Evolutionary conservation across 2,113 vertebrate species (phyloP).

Genomic region (Numenius arquata): DNA sequence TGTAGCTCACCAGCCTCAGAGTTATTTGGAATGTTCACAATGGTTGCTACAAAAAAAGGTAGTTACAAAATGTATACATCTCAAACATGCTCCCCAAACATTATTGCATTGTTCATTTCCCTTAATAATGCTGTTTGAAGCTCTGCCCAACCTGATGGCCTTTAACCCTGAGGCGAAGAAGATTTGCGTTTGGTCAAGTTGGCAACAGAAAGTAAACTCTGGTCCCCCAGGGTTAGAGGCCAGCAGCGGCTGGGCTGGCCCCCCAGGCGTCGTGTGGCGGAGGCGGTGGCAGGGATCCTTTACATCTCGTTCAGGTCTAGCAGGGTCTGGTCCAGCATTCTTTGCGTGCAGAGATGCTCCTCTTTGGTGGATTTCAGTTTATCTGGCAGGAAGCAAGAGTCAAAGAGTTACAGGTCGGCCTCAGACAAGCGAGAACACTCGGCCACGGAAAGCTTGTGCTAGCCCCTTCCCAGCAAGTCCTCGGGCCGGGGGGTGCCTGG

Average conservation of each 20-base stretch:
- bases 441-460: not conserved
- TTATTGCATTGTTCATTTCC: slow-evolving; percentile 68
- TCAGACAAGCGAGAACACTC: rapidly evolving
- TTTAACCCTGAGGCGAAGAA: slow-evolving; percentile 32
- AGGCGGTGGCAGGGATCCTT: slow-evolving; percentile 46
- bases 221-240: slow-evolving; percentile 61
- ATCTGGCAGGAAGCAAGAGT: slow-evolving; percentile 76
- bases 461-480: not conserved
- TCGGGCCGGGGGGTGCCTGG: not conserved
- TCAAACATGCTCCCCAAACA: slow-evolving; percentile 65
- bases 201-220: slow-evolving; percentile 11
- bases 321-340: slow-evolving; percentile 92
- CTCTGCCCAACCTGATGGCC: slow-evolving; percentile 54
- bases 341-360: slow-evolving; percentile 88
- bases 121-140: slow-evolving; percentile 64
- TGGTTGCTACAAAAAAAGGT: slow-evolving; percentile 47
- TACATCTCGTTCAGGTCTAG: slow-evolving; percentile 92
- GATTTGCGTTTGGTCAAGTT: slow-evolving; percentile 36
- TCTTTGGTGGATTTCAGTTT: slow-evolving; percentile 88
- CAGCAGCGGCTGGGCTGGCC: slow-evolving; percentile 54
- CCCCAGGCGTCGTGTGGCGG: not conserved
- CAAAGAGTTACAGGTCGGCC: not conserved
- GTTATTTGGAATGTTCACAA: slow-evolving; percentile 63
- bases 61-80: slow-evolving; percentile 68
- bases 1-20: slow-evolving; percentile 17